Evolutionary conservation across 1,140 invertebrate genomes (phyloP).

Genomic region (Sitobion miscanthi): DNA sequence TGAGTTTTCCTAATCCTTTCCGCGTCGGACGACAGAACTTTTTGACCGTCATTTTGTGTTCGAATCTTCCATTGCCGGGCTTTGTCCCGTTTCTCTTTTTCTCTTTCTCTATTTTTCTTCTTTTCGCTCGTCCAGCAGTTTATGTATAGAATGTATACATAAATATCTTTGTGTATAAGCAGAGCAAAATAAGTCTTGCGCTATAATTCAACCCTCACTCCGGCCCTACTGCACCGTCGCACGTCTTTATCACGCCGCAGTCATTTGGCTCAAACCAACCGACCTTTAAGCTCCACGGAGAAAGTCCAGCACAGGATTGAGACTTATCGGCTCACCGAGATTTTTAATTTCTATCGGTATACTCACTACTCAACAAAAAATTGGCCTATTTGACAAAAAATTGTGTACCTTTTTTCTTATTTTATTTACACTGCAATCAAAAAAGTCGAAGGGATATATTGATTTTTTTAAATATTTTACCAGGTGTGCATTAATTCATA

Average conservation of each 20-base stretch:
- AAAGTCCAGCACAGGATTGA: neutral
- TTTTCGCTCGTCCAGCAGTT: neutral
- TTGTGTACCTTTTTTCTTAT: no score
- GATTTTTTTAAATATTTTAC: no score
- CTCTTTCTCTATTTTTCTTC: neutral
- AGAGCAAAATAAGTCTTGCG: neutral
- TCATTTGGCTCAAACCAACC: neutral
- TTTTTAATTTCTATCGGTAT: no score
- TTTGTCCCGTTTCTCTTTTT: constrained; percentile 24
- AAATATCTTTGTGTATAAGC: neutral
- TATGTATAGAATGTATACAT: neutral
- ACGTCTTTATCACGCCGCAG: neutral
- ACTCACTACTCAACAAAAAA: no score
- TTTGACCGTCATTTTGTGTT: constrained; percentile 10
- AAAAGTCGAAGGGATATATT: no score
- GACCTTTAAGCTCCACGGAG: neutral
- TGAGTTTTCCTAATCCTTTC: constrained; percentile 40
- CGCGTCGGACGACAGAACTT: constrained; percentile 19
- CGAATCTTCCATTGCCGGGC: neutral
- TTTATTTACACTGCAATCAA: no score
- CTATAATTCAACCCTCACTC: neutral
- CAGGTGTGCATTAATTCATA: no score
- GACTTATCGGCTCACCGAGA: no score
- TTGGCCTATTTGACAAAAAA: no score
- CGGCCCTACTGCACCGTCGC: no score